A percentile compares a stretch with the other conserved stretches of the same genome.
phyloP scores from a whole-genome alignment of 2,797 vertebrate genomes.

The Myotis planiceps region DNA sequence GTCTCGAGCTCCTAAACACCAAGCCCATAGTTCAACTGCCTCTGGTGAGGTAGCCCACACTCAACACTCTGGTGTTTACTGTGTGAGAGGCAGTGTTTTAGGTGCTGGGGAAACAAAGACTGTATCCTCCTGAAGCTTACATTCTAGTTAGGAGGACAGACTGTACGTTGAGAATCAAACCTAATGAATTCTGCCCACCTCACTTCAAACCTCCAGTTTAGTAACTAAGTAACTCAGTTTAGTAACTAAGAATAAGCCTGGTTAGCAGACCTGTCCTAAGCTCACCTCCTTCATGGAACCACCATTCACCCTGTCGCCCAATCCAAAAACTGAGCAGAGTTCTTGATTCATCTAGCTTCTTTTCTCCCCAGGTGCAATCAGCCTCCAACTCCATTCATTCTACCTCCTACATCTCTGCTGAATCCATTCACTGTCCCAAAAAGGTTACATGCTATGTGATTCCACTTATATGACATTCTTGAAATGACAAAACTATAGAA shows the following conservation, averaged over 20 bases:
- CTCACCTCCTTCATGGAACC: background rate
- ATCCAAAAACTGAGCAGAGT: background rate
- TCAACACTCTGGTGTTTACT: background rate
- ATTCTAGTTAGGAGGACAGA: background rate
- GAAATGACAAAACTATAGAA: background rate
- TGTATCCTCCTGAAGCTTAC: no score
- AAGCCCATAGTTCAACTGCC: background rate
- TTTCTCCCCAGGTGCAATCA: rapidly evolving
- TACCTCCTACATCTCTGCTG: background rate
- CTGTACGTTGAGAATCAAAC: rapidly evolving
- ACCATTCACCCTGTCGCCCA: background rate
- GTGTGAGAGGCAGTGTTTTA: background rate
- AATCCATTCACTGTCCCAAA: background rate
- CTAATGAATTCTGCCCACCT: background rate
- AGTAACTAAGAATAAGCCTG: no score
- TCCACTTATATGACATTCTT: background rate
- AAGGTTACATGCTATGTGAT: background rate
- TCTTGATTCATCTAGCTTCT: background rate
- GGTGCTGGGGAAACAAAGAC: background rate
- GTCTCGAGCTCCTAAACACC: background rate
- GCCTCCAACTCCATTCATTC: background rate
- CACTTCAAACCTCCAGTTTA: background rate
- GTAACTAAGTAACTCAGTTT: no score
- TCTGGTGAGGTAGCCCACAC: background rate
- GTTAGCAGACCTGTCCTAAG: no score